Percentiles rank a stretch among this genome's conserved stretches.
Evolutionary conservation across 2,888 invertebrate genomes (phyloP).

Genomic region (Zhuqinia jingwanae): DNA sequence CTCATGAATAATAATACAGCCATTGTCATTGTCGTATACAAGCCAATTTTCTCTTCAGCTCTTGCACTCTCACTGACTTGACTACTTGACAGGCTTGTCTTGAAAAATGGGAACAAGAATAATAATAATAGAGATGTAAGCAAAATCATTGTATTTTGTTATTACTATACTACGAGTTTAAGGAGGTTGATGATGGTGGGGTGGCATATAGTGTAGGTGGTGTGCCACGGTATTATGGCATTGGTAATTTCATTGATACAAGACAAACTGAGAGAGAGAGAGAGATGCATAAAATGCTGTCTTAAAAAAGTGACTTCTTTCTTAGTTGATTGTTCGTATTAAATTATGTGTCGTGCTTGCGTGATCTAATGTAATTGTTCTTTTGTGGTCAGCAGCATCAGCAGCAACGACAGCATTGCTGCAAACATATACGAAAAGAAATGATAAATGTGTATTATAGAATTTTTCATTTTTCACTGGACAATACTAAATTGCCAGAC

Average conservation of each 20-base stretch:
- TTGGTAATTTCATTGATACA: background rate
- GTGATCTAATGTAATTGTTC: constrained; percentile 16
- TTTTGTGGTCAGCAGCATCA: background rate
- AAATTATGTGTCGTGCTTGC: constrained; percentile 11
- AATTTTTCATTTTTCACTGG: background rate
- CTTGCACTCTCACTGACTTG: no score
- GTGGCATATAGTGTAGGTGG: background rate
- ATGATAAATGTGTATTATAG: no score
- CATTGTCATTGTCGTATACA: constrained; percentile 55
- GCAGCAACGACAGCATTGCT: background rate
- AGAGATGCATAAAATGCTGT: no score
- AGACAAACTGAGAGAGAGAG: background rate
- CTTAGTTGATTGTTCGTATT: constrained; percentile 22
- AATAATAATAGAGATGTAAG: background rate
- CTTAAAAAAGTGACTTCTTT: no score
- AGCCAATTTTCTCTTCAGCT: constrained; percentile 36
- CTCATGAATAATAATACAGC: constrained; percentile 49
- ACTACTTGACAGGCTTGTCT: background rate
- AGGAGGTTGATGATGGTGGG: background rate
- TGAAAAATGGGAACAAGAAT: background rate
- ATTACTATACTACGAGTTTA: no score
- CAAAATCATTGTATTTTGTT: background rate
- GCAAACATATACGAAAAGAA: background rate
- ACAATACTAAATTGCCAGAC: background rate
- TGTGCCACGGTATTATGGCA: no score